Conservation (phyloP, 1,140 invertebrate genomes). For the Sipha flava region DNA sequence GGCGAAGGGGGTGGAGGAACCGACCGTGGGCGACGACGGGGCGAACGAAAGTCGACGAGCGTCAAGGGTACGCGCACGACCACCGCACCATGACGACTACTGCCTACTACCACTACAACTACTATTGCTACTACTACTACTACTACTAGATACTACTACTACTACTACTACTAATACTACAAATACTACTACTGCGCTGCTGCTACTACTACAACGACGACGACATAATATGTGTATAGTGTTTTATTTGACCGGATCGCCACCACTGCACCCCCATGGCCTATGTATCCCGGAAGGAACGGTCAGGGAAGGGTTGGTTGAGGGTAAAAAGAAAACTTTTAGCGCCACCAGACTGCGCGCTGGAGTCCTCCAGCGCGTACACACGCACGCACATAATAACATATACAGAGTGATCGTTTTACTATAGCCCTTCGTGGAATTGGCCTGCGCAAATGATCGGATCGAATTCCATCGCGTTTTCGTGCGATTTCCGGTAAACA, state of each 20-base stretch:
- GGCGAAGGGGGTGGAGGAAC: neutral
- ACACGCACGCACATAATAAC: neutral
- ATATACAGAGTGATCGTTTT: too few relatives aligned
- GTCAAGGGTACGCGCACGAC: slow-evolving; percentile 10
- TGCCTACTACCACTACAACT: neutral
- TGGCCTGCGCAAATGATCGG: too few relatives aligned
- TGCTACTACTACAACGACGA: neutral
- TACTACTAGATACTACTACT: slow-evolving; percentile 8
- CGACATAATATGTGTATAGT: too few relatives aligned
- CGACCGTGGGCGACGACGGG: neutral
- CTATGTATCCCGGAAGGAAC: too few relatives aligned
- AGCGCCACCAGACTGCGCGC: slow-evolving; percentile 20
- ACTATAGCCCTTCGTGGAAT: too few relatives aligned
- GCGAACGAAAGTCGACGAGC: neutral
- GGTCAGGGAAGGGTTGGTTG: neutral
- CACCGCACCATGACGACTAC: slow-evolving; percentile 30
- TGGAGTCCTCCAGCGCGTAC: neutral
- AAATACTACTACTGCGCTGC: neutral
- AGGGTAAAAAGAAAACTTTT: neutral
- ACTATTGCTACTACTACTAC: neutral
- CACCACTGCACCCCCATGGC: neutral
- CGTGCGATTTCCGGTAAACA: too few relatives aligned
- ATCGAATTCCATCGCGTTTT: too few relatives aligned
- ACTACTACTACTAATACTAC: neutral
- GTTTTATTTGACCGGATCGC: slow-evolving; percentile 7